These are phyloP conservation scores for Bursaphelenchus mucronatus DNA, from an alignment of 1,140 invertebrate species.

Conservation along the genomic window DNA sequence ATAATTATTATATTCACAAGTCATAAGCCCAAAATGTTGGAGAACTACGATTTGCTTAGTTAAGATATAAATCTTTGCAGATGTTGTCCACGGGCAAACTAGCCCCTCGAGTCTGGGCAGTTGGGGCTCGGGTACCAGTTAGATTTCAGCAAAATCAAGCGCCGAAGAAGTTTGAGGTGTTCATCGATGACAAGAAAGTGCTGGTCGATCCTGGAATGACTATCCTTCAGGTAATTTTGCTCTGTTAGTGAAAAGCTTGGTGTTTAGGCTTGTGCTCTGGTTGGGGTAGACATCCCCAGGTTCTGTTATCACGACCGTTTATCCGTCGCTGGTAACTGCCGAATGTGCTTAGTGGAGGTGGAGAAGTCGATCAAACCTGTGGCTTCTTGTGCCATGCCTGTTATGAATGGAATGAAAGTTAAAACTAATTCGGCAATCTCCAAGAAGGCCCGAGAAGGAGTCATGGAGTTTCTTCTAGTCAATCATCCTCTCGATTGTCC, in stretches of 20 bases:
- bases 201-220: conserved; percentile 91
- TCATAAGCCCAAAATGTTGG: no score
- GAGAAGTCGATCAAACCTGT: conserved; percentile 91
- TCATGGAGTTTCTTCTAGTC: conserved; percentile 97
- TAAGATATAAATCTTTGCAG: conserved; percentile 18
- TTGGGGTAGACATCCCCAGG: conserved; percentile 93
- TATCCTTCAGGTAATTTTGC: conserved; percentile 76
- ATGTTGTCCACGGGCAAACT: conserved; percentile 27
- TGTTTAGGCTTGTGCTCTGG: conserved; percentile 81
- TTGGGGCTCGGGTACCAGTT: neutral
- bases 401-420: conserved; percentile 94
- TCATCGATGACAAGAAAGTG: conserved; percentile 93
- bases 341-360: conserved; percentile 99
- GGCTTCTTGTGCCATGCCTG: conserved; percentile 99
- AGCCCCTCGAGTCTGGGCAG: conserved; percentile 15
- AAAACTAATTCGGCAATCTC: conserved; percentile 96
- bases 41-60: no score
- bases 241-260: neutral
- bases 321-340: conserved; percentile 93
- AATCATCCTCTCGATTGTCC: conserved; percentile 99
- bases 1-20: no score
- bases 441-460: conserved; percentile 83
- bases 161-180: conserved; percentile 75
- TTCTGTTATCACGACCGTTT: conserved; percentile 99
- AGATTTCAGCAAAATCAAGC: conserved; percentile 14